Evolutionary conservation across 2,113 vertebrate species (phyloP).

Genomic region (Gymnobelideus leadbeateri): DNA sequence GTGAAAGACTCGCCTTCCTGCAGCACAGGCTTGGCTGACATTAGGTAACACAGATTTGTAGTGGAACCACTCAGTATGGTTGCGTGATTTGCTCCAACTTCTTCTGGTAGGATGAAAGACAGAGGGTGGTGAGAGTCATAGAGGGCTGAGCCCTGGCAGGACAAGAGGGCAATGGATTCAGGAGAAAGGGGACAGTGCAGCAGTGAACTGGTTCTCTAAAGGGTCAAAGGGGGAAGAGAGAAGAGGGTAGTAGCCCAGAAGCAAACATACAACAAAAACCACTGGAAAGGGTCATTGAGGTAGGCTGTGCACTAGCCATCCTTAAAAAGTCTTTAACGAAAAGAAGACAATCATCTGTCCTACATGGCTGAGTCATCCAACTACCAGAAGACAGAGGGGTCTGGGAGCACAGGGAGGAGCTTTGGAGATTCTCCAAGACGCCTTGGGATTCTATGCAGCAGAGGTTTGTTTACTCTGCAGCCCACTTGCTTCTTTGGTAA

Average conservation of each 20-base stretch:
- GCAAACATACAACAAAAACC: neutral
- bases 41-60: neutral
- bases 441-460: neutral
- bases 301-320: neutral
- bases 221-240: neutral
- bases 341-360: constrained; percentile 22
- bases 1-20: neutral
- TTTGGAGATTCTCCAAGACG: neutral
- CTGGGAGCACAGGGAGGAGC: neutral
- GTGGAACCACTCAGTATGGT: neutral
- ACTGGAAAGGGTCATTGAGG: neutral
- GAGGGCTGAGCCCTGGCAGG: neutral
- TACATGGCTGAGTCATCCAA: neutral
- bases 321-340: constrained; percentile 20
- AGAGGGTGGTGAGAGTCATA: neutral
- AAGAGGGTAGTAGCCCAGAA: neutral
- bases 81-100: neutral
- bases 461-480: constrained; percentile 48
- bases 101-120: neutral
- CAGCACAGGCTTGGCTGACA: neutral
- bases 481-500: constrained; percentile 53
- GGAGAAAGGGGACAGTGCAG: neutral
- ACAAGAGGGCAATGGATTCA: neutral
- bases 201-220: neutral
- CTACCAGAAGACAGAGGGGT: neutral